Percentiles rank a stretch among this genome's conserved stretches.
Evolutionary conservation across 2,797 vertebrate genomes (phyloP).

Genomic region (Alectoris magna): DNA sequence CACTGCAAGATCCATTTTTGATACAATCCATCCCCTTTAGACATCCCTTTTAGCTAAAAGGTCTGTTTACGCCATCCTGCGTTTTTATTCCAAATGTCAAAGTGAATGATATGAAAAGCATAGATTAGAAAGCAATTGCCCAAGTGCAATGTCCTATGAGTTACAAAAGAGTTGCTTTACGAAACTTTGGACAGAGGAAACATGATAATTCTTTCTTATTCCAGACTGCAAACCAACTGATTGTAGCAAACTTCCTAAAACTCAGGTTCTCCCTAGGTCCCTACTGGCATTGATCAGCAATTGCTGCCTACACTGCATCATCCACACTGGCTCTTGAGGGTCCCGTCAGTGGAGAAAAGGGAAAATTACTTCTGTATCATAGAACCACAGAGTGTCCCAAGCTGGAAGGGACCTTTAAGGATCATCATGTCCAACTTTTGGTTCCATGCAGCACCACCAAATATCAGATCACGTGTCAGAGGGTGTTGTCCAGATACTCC

Average conservation of each 20-base stretch:
- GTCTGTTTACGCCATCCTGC: constrained; percentile 32
- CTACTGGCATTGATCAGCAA: background rate
- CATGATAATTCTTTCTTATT: background rate
- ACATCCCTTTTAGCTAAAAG: constrained; percentile 32
- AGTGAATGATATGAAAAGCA: constrained; percentile 9
- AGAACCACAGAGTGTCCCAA: too few species aligned
- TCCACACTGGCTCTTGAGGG: rapidly evolving
- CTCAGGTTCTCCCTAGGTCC: background rate
- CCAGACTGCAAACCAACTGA: background rate
- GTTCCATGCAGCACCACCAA: too few species aligned
- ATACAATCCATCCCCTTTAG: constrained; percentile 42
- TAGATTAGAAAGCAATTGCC: constrained; percentile 48
- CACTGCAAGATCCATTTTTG: constrained; percentile 2
- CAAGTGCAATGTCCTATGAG: constrained; percentile 1
- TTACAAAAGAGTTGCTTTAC: background rate
- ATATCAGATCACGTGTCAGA: too few species aligned
- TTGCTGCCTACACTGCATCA: rapidly evolving
- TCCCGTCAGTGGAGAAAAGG: background rate
- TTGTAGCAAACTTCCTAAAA: background rate
- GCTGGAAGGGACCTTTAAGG: too few species aligned
- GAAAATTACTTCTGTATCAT: background rate
- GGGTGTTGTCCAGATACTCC: too few species aligned
- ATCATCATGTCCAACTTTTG: too few species aligned
- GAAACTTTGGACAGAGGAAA: background rate
- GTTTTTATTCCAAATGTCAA: constrained; percentile 52